phyloP scores from a whole-genome alignment of 2,888 invertebrate genomes.

The Acrobasis consociella region DNA sequence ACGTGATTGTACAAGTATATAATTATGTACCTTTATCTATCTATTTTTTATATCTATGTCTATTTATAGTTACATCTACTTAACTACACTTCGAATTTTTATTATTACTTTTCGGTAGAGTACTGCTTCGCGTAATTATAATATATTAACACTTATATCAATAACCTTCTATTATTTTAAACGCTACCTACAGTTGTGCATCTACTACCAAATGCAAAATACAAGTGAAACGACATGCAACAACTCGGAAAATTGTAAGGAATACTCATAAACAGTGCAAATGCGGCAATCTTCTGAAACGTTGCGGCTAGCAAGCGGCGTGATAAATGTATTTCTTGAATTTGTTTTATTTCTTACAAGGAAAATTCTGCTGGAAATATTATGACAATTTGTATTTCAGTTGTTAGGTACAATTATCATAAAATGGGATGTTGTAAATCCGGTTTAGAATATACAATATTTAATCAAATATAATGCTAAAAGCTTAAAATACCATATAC shows the following conservation, averaged over 20 bases:
- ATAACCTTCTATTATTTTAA: constrained; percentile 32
- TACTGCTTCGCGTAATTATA: no score
- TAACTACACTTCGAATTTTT: no score
- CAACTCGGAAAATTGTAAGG: constrained; percentile 11
- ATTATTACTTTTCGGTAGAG: no score
- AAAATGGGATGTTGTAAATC: neutral
- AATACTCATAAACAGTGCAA: constrained; percentile 18
- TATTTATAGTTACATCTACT: no score
- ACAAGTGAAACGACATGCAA: constrained; percentile 18
- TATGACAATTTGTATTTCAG: constrained; percentile 21
- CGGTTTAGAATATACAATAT: no score
- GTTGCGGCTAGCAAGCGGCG: constrained; percentile 9
- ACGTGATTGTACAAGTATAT: no score
- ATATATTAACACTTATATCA: no score
- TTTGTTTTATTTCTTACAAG: constrained; percentile 15
- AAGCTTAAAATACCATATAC: no score
- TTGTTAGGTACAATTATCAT: neutral
- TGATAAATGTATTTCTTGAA: constrained; percentile 18
- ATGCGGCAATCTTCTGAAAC: constrained; percentile 13
- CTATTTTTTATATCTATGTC: no score
- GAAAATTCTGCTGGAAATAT: constrained; percentile 27
- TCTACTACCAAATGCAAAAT: neutral
- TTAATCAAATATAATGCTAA: no score
- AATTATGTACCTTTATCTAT: no score
- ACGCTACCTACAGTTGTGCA: constrained; percentile 37